Conservation (phyloP, 1,140 invertebrate species). For the Varroa destructor region DNA sequence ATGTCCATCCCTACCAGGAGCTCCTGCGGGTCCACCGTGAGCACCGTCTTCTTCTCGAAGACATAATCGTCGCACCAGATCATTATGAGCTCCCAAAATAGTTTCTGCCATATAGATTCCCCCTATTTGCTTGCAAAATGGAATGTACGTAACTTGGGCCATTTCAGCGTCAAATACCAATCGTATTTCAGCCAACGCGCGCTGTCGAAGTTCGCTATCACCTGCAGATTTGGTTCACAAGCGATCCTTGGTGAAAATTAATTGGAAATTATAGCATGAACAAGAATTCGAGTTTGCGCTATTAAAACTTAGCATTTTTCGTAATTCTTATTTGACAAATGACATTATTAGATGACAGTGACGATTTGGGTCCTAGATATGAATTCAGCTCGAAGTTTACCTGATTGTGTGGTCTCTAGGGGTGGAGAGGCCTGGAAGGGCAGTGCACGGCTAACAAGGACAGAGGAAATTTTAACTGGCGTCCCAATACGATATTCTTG, state of each 20-base stretch:
- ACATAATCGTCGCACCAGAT: conserved; percentile 61
- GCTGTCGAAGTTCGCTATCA: conserved; percentile 17
- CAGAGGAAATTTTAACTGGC: conserved; percentile 35
- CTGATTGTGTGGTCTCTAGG: not conserved
- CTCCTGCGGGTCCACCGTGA: conserved; percentile 21
- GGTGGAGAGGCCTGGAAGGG: conserved; percentile 23
- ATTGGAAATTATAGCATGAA: too few relatives aligned
- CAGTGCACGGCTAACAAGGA: conserved; percentile 29
- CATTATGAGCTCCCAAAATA: conserved; percentile 48
- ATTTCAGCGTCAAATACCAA: conserved; percentile 66
- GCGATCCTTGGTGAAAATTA: not conserved
- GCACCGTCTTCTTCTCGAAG: conserved; percentile 38
- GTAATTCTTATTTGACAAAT: too few relatives aligned
- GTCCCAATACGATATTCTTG: conserved; percentile 41
- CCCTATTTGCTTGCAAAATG: conserved; percentile 63
- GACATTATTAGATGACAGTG: too few relatives aligned
- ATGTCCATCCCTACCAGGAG: not conserved
- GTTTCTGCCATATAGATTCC: conserved; percentile 47
- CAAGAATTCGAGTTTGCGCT: too few relatives aligned
- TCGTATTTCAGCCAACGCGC: conserved; percentile 58
- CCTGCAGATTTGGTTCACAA: not conserved
- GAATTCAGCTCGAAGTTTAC: too few relatives aligned
- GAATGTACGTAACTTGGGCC: conserved; percentile 64
- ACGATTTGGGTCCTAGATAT: too few relatives aligned
- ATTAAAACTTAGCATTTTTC: too few relatives aligned